These are phyloP conservation scores for Macaca fascicularis DNA, from an alignment of 2,113 vertebrate species.

Conservation along the genomic window DNA sequence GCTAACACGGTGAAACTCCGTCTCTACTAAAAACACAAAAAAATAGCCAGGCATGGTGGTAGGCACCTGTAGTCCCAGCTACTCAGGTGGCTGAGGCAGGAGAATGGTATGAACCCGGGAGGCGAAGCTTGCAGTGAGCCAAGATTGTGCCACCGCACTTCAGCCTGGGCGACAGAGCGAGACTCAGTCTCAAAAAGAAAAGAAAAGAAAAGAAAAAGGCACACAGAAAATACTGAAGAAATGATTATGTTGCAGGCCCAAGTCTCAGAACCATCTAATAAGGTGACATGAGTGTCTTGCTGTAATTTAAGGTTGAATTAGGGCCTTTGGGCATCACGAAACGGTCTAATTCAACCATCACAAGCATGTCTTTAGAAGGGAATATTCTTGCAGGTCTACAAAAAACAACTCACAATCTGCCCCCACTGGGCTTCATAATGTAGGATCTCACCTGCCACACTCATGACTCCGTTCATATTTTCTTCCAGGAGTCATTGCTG, in stretches of 20 bases:
- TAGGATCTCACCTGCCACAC: background rate
- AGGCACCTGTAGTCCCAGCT: too few species aligned
- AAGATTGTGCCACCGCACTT: too few species aligned
- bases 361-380: background rate
- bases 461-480: background rate
- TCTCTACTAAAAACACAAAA: too few species aligned
- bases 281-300: background rate
- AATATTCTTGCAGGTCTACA: background rate
- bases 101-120: too few species aligned
- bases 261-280: background rate
- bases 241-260: background rate
- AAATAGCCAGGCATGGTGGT: too few species aligned
- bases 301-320: background rate
- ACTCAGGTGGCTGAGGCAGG: too few species aligned
- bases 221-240: background rate
- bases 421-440: background rate
- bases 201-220: background rate
- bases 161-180: too few species aligned
- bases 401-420: background rate
- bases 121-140: too few species aligned
- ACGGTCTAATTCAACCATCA: background rate
- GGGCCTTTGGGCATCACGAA: background rate
- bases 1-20: too few species aligned
- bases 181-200: too few species aligned
- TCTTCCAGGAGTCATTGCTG: background rate